Base-by-base conservation (phyloP, 1,140 invertebrate species). In the Nomia melanderi region DNA sequence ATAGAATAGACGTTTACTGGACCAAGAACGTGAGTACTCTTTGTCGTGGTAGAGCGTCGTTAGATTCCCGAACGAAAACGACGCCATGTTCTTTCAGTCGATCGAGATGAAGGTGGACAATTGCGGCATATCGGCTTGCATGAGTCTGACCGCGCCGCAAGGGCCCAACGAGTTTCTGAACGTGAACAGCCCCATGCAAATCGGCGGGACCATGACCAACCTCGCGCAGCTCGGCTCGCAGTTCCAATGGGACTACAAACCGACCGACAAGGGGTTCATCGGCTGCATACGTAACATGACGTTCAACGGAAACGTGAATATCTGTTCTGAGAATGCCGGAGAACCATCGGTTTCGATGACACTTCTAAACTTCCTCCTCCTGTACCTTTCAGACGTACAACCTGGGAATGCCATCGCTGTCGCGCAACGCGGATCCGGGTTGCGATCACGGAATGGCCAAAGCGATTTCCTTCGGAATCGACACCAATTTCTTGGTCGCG, bases 281-380 rank as follows among this genome's bases (percentile, higher is more conserved):
- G 98, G 98, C 1, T 99, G 98, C 89, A 95, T 99, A 76, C 94
- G 94, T 76, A 97, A 97, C 88, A 93, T 98, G 64, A 97, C 96
- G 0, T 95, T 96, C 83, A 97, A 97, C 88, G 94, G 94, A 79
- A 94, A 94, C 87, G 94, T 95, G 89, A 92, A n/a, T n/a, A n/a
- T n/a, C n/a, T 20, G 0, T 29, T 20, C 23, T n/a, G 2, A 31
- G n/a, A n/a, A n/a, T n/a, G n/a, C n/a, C n/a, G n/a, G n/a, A n/a
- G n/a, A n/a, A n/a, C n/a, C n/a, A n/a, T n/a, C n/a, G n/a, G n/a
- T n/a, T n/a, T n/a, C n/a, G n/a, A n/a, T n/a, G n/a, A n/a, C n/a
- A n/a, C n/a, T n/a, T n/a, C n/a, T n/a, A n/a, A n/a, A n/a, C n/a
- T n/a, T n/a, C n/a, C n/a, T n/a, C n/a, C n/a, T 11, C 54, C 39